A percentile compares a stretch with the other conserved stretches of the same genome.
Conservation (phyloP, 2,113 vertebrate species). For the Brevimyrus niger region DNA sequence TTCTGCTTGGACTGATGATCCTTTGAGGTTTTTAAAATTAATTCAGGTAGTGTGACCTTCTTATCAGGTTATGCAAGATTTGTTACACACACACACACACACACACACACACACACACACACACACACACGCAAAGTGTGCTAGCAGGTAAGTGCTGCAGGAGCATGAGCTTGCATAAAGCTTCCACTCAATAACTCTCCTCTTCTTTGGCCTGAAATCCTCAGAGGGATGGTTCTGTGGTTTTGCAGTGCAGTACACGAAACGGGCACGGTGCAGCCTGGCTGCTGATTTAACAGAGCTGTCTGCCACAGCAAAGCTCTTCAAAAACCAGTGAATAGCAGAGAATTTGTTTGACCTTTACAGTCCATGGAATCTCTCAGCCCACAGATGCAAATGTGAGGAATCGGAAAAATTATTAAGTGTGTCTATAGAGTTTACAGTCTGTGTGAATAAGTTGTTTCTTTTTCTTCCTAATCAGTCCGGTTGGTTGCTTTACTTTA, state of each 20-base stretch:
- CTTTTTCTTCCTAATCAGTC: constrained; percentile 28
- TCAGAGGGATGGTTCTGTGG: constrained; percentile 49
- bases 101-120: background rate
- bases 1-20: background rate
- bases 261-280: constrained; percentile 55
- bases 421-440: constrained; percentile 48
- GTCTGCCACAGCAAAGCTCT: constrained; percentile 62
- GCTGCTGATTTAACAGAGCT: constrained; percentile 71
- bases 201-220: background rate
- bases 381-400: constrained; percentile 59
- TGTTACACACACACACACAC: background rate
- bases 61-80: background rate
- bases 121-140: background rate
- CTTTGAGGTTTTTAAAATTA: background rate
- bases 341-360: constrained; percentile 76
- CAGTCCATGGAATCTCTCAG: constrained; percentile 71
- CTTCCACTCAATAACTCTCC: background rate
- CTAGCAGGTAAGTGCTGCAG: background rate
- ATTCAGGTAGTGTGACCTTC: background rate
- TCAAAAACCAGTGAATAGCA: constrained; percentile 76
- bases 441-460: constrained; percentile 31
- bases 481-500: constrained; percentile 30
- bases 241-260: constrained; percentile 70
- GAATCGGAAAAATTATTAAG: constrained; percentile 55
- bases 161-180: background rate